Evolutionary conservation across 1,140 invertebrate species (phyloP), one percentile per base, ranked within the genome.

Genomic region (Drosophila pectinifera): DNA sequence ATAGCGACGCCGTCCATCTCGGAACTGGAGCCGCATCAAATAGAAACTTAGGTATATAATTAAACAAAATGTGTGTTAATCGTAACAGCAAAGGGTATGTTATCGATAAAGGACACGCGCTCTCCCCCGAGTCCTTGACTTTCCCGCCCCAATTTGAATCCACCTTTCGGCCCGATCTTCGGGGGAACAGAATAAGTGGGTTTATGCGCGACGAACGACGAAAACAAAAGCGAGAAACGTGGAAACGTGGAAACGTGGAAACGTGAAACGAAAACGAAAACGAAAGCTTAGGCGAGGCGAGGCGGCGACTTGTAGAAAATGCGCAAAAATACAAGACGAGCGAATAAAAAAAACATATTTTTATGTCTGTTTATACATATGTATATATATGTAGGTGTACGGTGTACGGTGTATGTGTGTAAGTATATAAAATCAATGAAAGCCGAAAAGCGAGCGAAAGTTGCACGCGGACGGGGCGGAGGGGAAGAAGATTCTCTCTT

Each of bases 221-320:
- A 57, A 69, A 69, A 57, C 64, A 57, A 70, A 48, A 31, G 64
- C 67, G 67, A 70, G 34, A 69, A 56, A 51, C 48, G 28, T 51
- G 28, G 20, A 49, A 49, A 69, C 48, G 41, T 53, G 42, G 46
- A 54, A 54, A 51, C 46, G 28, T 51, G 28, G 18, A 49, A 49
- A 69, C 46, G 41, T 51, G 42, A 53, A 54, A 54, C 39, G 51
- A 59, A 74, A 54, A 54, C 39, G 51, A 59, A 74, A 74, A 55
- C 65, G 53, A 72, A 74, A 74, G 70, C 72, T 74, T 74, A 64
- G 67, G 42, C 67, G 67, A 70, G 67, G 67, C 67, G 42, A 70
- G 46, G 65, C 64, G 20, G 48, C 28, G 28, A 65, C 67, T 70
- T 69, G 34, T 69, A 70, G 64, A 59, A 61, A 73, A 59, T 51